Evolutionary conservation across 2,888 invertebrate species (phyloP).

Genomic region (Leptothorax acervorum): DNA sequence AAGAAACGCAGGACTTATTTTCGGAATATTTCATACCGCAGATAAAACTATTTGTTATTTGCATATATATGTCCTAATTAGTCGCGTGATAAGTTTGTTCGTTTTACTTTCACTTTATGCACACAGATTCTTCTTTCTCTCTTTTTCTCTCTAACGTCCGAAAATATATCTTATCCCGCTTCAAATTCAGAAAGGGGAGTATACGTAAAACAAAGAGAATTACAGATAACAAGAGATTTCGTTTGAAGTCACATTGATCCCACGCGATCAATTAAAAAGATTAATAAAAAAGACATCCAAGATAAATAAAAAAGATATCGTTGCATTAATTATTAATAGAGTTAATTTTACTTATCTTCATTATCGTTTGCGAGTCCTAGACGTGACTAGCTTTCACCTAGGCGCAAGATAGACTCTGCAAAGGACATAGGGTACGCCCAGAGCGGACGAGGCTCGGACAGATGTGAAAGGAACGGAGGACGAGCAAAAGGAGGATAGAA

Average conservation of each 20-base stretch:
- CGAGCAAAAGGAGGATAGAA: slow-evolving; percentile 47
- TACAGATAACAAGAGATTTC: neutral
- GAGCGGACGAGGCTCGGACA: slow-evolving; percentile 36
- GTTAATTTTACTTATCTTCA: neutral
- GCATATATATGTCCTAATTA: neutral
- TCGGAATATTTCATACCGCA: neutral
- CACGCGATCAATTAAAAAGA: neutral
- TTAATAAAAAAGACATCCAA: neutral
- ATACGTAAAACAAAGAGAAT: neutral
- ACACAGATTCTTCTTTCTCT: neutral
- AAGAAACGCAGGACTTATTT: neutral
- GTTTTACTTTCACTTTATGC: neutral
- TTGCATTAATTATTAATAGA: neutral
- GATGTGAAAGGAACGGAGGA: slow-evolving; percentile 50
- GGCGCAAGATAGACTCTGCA: slow-evolving; percentile 15
- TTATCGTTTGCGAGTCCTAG: slow-evolving; percentile 14
- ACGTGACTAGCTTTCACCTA: neutral
- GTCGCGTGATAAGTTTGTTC: neutral
- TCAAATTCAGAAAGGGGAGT: neutral
- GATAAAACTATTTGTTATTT: neutral
- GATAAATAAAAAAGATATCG: neutral
- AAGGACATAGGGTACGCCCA: slow-evolving; percentile 33
- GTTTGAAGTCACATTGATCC: neutral
- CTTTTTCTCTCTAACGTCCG: neutral
- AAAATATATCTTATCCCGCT: neutral